These are phyloP conservation scores for Leptopilina drosophilae DNA, from an alignment of 2,888 invertebrate genomes.

Conservation along the genomic window DNA sequence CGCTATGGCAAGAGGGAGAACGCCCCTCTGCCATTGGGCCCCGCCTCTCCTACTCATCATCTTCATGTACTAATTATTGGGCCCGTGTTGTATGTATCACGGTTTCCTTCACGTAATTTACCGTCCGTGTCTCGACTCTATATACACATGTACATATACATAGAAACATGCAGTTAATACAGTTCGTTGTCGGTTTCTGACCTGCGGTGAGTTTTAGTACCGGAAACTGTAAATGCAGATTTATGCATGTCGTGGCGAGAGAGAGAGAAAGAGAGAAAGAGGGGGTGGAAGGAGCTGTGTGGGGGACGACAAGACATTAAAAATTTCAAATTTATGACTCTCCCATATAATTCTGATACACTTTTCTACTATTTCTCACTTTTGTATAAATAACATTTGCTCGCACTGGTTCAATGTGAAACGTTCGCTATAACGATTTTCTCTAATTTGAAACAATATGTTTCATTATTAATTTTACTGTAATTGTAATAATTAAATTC, in stretches of 20 bases:
- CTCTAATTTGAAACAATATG: no score
- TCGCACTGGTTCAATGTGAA: neutral
- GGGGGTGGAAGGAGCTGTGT: no score
- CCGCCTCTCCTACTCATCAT: conserved; percentile 37
- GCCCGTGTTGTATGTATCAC: conserved; percentile 28
- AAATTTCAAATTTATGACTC: conserved; percentile 19
- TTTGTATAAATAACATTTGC: neutral
- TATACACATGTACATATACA: no score
- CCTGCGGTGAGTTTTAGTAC: conserved; percentile 41
- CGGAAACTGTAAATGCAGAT: conserved; percentile 38
- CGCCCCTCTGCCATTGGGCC: conserved; percentile 36
- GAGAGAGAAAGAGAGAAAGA: neutral
- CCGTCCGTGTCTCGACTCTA: conserved; percentile 26
- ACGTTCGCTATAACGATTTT: no score
- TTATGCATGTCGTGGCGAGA: conserved; percentile 14
- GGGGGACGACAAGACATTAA: conserved; percentile 14
- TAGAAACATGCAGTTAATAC: conserved; percentile 21
- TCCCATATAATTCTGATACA: neutral
- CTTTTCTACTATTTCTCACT: conserved; percentile 1
- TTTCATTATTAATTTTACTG: no score
- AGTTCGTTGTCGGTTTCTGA: conserved; percentile 22
- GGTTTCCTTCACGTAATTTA: conserved; percentile 31
- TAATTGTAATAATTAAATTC: no score
- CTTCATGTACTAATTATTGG: conserved; percentile 39
- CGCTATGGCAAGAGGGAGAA: neutral